These are phyloP conservation scores for Tetraneura akinire DNA, from an alignment of 1,140 invertebrate species.

Conservation along the genomic window DNA sequence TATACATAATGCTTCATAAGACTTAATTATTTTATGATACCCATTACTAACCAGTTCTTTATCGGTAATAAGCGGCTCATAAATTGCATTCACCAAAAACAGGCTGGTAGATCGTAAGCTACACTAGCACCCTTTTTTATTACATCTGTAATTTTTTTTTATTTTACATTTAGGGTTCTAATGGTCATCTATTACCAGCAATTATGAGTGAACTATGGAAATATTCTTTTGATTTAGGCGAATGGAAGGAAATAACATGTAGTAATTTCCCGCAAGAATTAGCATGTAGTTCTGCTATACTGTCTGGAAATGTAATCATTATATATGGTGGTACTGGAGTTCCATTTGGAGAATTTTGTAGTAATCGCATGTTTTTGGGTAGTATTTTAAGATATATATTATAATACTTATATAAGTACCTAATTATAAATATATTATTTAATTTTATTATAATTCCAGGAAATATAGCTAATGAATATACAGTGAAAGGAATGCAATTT, in stretches of 20 bases:
- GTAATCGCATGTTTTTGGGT: slow-evolving; percentile 74
- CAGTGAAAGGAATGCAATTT: no score
- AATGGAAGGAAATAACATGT: slow-evolving; percentile 71
- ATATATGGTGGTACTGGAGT: slow-evolving; percentile 86
- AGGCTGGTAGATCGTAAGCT: no score
- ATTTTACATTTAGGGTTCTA: neutral
- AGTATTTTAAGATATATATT: slow-evolving; percentile 62
- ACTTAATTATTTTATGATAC: no score
- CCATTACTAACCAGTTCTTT: no score
- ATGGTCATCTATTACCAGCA: neutral
- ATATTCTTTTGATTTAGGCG: slow-evolving; percentile 72
- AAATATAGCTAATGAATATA: slow-evolving; percentile 43
- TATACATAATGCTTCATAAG: no score
- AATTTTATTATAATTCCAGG: slow-evolving; percentile 4
- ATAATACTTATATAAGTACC: neutral
- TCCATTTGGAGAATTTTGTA: slow-evolving; percentile 80
- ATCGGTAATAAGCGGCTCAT: no score
- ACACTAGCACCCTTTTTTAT: no score
- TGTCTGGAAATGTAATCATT: slow-evolving; percentile 71
- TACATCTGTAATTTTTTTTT: neutral
- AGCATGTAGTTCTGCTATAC: slow-evolving; percentile 78
- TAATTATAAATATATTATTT: no score
- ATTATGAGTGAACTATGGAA: slow-evolving; percentile 76
- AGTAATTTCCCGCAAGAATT: slow-evolving; percentile 74
- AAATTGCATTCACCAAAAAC: no score